phyloP scores from a whole-genome alignment of 2,797 vertebrate species.

The Ctenosaura bakeri region DNA sequence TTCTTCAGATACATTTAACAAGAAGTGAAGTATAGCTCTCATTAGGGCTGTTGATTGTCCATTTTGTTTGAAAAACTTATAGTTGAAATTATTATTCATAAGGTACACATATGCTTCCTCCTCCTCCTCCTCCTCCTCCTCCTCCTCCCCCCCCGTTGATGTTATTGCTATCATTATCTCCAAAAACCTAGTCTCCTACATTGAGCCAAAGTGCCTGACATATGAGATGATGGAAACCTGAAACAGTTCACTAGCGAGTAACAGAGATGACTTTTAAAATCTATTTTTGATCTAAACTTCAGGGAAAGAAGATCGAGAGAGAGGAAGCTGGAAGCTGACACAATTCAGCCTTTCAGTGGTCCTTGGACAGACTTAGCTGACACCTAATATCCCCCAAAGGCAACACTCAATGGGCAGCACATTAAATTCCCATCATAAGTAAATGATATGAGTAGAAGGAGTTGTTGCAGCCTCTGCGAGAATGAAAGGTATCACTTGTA shows the following conservation, averaged over 20 bases:
- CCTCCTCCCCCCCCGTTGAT: no score
- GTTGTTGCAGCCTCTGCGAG: constrained; percentile 46
- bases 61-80: constrained; percentile 2
- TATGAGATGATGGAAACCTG: background rate
- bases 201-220: constrained; percentile 6
- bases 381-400: constrained; percentile 76
- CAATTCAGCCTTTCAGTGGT: constrained; percentile 74
- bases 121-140: background rate
- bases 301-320: constrained; percentile 25
- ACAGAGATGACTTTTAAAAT: constrained; percentile 53
- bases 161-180: background rate
- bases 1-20: no score
- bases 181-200: constrained; percentile 46
- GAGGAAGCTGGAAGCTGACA: constrained; percentile 35
- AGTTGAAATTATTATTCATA: constrained; percentile 19
- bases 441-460: constrained; percentile 66
- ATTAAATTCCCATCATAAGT: constrained; percentile 52
- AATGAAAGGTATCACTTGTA: constrained; percentile 45
- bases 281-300: constrained; percentile 20
- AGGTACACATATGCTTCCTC: background rate
- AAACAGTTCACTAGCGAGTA: constrained; percentile 27
- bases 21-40: background rate
- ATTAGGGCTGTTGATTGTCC: background rate
- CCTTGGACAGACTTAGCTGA: constrained; percentile 73
- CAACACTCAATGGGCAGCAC: constrained; percentile 70